phyloP scores from a whole-genome alignment of 1,140 invertebrate species.

The Temnothorax curvispinosus region DNA sequence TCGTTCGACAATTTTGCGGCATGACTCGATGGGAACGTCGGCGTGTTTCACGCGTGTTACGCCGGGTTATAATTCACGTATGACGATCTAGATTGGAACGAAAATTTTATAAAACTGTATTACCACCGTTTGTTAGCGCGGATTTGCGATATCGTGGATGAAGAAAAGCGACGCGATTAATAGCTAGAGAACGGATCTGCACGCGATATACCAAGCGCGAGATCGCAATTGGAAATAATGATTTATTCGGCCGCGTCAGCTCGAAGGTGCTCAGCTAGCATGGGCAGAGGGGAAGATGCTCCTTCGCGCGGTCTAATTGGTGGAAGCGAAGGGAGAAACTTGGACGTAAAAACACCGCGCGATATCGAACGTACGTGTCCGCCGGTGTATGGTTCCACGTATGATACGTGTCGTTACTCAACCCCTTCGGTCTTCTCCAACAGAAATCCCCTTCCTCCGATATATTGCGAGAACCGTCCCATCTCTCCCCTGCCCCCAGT shows the following conservation, averaged over 20 bases:
- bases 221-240: conserved; percentile 30
- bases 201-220: background rate
- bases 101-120: background rate
- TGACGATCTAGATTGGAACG: background rate
- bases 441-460: conserved; percentile 66
- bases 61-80: background rate
- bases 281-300: conserved; percentile 42
- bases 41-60: background rate
- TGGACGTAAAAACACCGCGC: conserved; percentile 74
- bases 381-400: conserved; percentile 76
- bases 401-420: conserved; percentile 80
- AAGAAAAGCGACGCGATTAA: background rate
- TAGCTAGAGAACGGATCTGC: background rate
- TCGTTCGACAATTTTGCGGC: conserved; percentile 31
- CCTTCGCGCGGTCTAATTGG: conserved; percentile 76
- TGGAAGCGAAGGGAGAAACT: conserved; percentile 75
- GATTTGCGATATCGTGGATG: background rate
- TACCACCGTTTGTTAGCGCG: background rate
- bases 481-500: conserved; percentile 38
- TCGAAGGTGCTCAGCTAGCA: conserved; percentile 33
- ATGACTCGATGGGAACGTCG: background rate
- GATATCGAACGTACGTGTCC: conserved; percentile 79
- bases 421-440: conserved; percentile 71
- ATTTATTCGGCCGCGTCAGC: conserved; percentile 15
- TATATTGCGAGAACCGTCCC: conserved; percentile 52